Percentiles rank a stretch among this genome's conserved stretches.
These are phyloP conservation scores for Apodemus agrarius DNA, from an alignment of 2,797 vertebrate species.

Conservation along the genomic window DNA sequence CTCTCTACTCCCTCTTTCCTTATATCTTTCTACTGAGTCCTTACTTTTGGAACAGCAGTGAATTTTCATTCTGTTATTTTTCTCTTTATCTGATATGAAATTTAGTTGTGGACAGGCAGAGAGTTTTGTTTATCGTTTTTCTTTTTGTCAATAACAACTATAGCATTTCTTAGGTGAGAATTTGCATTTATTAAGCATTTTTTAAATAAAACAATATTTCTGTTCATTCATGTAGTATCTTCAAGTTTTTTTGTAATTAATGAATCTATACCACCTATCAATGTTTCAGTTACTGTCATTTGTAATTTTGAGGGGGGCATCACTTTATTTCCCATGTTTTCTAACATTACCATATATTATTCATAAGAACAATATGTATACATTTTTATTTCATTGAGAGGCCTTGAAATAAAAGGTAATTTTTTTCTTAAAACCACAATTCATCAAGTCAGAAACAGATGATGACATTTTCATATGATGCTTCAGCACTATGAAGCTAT, in stretches of 20 bases:
- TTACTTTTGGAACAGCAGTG: neutral
- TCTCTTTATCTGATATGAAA: neutral
- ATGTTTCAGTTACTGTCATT: neutral
- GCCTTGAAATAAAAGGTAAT: neutral
- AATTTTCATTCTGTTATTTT: neutral
- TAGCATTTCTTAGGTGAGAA: neutral
- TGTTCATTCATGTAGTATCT: neutral
- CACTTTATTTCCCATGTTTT: constrained; percentile 17
- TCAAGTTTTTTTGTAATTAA: neutral
- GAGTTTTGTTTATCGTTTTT: neutral
- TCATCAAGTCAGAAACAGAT: neutral
- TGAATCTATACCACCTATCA: neutral
- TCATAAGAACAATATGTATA: constrained; percentile 10
- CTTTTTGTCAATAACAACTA: neutral
- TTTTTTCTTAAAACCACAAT: neutral
- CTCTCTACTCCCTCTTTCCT: neutral
- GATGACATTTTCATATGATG: neutral
- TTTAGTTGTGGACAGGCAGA: neutral
- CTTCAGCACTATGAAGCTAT: neutral
- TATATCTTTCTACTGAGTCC: neutral
- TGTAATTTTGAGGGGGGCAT: neutral
- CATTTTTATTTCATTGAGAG: neutral
- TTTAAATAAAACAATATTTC: neutral
- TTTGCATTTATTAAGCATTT: neutral
- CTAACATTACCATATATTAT: neutral